phyloP scores from a whole-genome alignment of 2,888 invertebrate genomes.

The Cerastoderma edule region DNA sequence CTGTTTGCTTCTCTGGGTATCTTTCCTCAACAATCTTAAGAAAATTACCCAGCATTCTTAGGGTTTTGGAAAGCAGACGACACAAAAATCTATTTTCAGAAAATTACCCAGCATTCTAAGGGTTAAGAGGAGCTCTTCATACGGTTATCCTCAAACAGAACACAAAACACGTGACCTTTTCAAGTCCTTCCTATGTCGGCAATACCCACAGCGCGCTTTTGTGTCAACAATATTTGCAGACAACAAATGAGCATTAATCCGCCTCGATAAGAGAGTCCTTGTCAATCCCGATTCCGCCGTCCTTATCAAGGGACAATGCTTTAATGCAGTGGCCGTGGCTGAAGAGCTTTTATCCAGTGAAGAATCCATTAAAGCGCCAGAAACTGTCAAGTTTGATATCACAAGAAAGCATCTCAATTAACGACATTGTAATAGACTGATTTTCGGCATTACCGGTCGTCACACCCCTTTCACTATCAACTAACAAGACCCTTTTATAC shows the following conservation, averaged over 20 bases:
- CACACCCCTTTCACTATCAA: neutral
- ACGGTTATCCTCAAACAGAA: conserved; percentile 1
- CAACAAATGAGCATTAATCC: conserved; percentile 58
- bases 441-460: neutral
- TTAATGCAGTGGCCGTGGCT: conserved; percentile 30
- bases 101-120: too few species aligned
- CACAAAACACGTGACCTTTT: conserved; percentile 33
- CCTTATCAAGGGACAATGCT: conserved; percentile 32
- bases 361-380: conserved; percentile 45
- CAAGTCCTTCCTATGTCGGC: conserved; percentile 27
- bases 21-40: too few species aligned
- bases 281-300: conserved; percentile 38
- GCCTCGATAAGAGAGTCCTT: conserved; percentile 43
- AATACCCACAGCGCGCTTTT: conserved; percentile 29
- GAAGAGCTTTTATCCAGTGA: conserved; percentile 27
- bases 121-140: too few species aligned
- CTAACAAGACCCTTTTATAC: too few species aligned
- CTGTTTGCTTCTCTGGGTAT: too few species aligned
- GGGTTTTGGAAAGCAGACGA: too few species aligned
- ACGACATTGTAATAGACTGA: conserved; percentile 9
- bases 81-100: too few species aligned
- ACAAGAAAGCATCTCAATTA: conserved; percentile 37
- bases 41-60: too few species aligned
- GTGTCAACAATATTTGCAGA: conserved; percentile 37
- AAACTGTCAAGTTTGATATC: conserved; percentile 49